A percentile compares a stretch with the other conserved stretches of the same genome.
Conservation (phyloP, 2,888 invertebrate genomes). For the Perithous albicinctus region DNA sequence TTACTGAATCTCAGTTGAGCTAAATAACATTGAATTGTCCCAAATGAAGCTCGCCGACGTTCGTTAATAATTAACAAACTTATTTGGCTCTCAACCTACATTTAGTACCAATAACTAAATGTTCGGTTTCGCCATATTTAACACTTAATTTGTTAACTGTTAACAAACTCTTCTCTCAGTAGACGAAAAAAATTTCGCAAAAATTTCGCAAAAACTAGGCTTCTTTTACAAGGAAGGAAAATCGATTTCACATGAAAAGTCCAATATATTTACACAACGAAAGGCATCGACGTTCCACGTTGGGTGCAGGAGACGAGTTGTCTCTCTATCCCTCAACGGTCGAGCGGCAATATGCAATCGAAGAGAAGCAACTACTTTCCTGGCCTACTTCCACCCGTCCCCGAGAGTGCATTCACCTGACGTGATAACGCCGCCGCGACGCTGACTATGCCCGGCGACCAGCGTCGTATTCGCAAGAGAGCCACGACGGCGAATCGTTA, state of each 20-base stretch:
- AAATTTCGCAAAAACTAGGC: too few relatives aligned
- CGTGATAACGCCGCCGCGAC: slow-evolving; percentile 67
- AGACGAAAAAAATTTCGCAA: too few relatives aligned
- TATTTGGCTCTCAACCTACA: too few relatives aligned
- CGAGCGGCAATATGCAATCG: slow-evolving; percentile 63
- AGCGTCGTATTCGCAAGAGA: neutral
- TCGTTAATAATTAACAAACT: too few relatives aligned
- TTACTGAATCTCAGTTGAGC: too few relatives aligned
- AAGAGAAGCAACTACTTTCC: slow-evolving; percentile 72
- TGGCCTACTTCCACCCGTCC: slow-evolving; percentile 73
- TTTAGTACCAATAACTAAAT: too few relatives aligned
- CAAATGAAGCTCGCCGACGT: too few relatives aligned
- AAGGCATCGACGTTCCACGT: neutral
- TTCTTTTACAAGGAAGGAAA: too few relatives aligned
- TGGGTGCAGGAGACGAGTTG: slow-evolving; percentile 28
- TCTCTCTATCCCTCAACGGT: slow-evolving; percentile 23
- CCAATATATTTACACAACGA: slow-evolving; percentile 12
- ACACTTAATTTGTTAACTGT: too few relatives aligned
- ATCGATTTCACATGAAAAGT: neutral
- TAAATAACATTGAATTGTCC: too few relatives aligned
- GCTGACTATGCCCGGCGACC: neutral
- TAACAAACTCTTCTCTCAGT: too few relatives aligned
- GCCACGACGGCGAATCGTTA: slow-evolving; percentile 38
- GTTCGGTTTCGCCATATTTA: too few relatives aligned
- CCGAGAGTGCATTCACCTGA: slow-evolving; percentile 74